Conservation (phyloP, 2,888 invertebrate species). For the Drosophila kambysellisi region DNA sequence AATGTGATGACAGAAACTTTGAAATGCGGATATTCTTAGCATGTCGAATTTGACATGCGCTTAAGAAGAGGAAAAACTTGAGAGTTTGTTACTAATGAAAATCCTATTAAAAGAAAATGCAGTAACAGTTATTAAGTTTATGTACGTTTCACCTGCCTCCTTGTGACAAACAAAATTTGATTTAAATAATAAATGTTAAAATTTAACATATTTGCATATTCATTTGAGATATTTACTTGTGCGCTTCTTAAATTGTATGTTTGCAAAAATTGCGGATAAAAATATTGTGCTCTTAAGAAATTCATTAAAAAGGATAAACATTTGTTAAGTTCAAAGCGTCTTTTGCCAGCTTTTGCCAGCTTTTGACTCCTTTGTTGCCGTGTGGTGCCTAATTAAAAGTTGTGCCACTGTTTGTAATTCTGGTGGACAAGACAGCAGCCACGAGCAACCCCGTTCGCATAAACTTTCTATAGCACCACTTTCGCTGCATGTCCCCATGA, state of each 20-base stretch:
- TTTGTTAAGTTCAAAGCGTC: conserved; percentile 18
- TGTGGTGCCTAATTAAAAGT: conserved; percentile 60
- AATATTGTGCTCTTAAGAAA: neutral
- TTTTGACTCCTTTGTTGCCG: conserved; percentile 40
- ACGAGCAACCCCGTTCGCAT: conserved; percentile 31
- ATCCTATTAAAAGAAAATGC: conserved; percentile 14
- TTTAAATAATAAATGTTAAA: neutral
- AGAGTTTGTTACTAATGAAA: conserved; percentile 14
- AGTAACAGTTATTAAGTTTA: too few species aligned
- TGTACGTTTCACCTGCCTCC: neutral
- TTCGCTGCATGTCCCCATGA: conserved; percentile 67
- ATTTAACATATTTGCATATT: neutral
- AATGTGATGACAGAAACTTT: conserved; percentile 56
- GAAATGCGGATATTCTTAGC: conserved; percentile 32
- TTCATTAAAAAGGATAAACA: conserved; percentile 30
- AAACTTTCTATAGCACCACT: conserved; percentile 80
- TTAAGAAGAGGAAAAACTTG: conserved; percentile 8
- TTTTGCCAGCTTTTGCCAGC: conserved; percentile 11
- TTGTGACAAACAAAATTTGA: neutral
- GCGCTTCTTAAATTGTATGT: neutral
- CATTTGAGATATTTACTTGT: neutral
- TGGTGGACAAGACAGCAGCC: conserved; percentile 14
- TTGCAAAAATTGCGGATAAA: conserved; percentile 9
- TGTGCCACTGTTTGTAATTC: conserved; percentile 34
- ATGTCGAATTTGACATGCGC: conserved; percentile 37